These are phyloP conservation scores for Drosophila mimetica DNA, from an alignment of 2,888 invertebrate species.

Conservation along the genomic window DNA sequence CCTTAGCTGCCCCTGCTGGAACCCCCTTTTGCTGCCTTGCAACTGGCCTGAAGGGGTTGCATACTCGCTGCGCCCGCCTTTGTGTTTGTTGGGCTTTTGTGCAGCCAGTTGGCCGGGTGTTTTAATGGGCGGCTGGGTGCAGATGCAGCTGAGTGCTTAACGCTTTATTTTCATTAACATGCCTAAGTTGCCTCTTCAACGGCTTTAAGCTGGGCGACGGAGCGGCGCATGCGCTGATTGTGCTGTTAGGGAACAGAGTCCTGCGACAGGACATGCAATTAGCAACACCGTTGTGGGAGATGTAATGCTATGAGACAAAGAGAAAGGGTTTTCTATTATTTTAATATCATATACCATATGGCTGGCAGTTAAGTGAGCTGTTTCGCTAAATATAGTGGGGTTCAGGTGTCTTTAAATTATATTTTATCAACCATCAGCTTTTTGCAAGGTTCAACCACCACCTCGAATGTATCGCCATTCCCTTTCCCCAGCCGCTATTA, in stretches of 20 bases:
- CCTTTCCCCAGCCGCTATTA: conserved; percentile 14
- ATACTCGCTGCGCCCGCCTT: conserved; percentile 24
- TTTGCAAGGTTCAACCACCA: conserved; percentile 22
- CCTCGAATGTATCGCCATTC: neutral
- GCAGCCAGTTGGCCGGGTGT: conserved; percentile 60
- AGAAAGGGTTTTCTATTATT: neutral
- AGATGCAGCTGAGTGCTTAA: conserved; percentile 47
- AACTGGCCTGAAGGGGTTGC: conserved; percentile 43
- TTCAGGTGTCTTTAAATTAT: neutral
- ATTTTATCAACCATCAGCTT: neutral
- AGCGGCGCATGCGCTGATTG: conserved; percentile 63
- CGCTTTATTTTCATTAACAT: conserved; percentile 78
- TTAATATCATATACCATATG: neutral
- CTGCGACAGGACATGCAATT: conserved; percentile 33
- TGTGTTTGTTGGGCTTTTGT: conserved; percentile 56
- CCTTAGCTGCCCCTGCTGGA: neutral
- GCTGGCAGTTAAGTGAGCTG: neutral
- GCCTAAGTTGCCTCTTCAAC: conserved; percentile 61
- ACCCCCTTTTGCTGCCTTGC: conserved; percentile 18
- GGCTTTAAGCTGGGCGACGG: conserved; percentile 19
- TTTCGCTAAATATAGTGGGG: neutral
- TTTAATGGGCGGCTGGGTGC: conserved; percentile 64
- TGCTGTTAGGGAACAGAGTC: conserved; percentile 45
- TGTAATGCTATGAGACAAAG: neutral
- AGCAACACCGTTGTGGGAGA: conserved; percentile 1